A percentile compares a stretch with the other conserved stretches of the same genome.
phyloP scores from a whole-genome alignment of 2,113 vertebrate species.

The Theropithecus gelada region DNA sequence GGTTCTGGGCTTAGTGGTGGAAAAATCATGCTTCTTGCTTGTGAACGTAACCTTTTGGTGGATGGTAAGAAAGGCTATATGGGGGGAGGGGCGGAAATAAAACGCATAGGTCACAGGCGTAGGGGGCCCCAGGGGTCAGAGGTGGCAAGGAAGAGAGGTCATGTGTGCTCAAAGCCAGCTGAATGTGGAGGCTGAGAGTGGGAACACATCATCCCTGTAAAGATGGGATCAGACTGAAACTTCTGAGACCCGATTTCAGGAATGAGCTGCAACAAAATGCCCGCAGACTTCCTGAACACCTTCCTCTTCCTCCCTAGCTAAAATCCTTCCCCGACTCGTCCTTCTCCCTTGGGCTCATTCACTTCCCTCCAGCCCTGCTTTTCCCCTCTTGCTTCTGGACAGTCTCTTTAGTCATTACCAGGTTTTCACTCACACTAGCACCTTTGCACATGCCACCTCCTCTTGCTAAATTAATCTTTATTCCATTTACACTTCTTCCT shows the following conservation, averaged over 20 bases:
- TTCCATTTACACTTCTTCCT: accelerated
- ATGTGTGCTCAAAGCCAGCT: not conserved
- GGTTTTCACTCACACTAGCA: not conserved
- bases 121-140: not conserved
- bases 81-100: not conserved
- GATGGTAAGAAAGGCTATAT: accelerated
- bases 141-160: not conserved
- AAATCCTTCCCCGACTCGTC: no score
- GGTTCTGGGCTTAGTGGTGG: not conserved
- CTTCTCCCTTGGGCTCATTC: not conserved
- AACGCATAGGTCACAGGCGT: not conserved
- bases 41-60: not conserved
- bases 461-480: not conserved
- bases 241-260: not conserved
- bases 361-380: not conserved
- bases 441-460: not conserved
- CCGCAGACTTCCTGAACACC: no score
- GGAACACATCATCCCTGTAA: not conserved
- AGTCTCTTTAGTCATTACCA: not conserved
- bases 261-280: not conserved
- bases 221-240: not conserved
- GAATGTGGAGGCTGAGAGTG: not conserved
- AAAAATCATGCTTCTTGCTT: not conserved
- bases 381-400: not conserved
- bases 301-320: not conserved